Evolutionary conservation across 1,140 invertebrate genomes (phyloP).

Genomic region (Dreissena polymorpha): DNA sequence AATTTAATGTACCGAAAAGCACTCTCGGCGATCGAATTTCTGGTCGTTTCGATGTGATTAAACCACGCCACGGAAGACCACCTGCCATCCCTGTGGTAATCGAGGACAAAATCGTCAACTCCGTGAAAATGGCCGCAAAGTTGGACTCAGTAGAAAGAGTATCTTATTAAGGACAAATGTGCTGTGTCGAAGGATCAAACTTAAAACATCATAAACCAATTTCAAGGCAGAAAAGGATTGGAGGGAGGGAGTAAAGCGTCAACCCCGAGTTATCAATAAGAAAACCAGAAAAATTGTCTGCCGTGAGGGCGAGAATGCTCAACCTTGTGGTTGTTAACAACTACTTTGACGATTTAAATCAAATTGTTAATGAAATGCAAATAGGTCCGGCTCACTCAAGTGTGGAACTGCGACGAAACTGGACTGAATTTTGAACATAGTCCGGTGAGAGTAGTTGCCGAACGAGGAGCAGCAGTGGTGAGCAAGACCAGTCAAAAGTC

Average conservation of each 20-base stretch:
- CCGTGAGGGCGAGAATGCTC: constrained; percentile 14
- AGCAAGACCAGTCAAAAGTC: constrained; percentile 20
- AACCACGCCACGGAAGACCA: not conserved
- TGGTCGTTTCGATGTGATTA: not conserved
- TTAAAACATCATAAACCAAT: not conserved
- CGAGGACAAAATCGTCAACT: constrained; percentile 16
- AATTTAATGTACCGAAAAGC: constrained; percentile 17
- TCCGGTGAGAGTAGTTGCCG: constrained; percentile 42
- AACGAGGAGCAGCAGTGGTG: constrained; percentile 32
- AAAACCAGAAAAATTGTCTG: constrained; percentile 16
- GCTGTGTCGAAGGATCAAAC: constrained; percentile 1
- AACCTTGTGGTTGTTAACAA: not conserved
- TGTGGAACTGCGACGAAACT: constrained; percentile 54
- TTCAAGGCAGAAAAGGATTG: constrained; percentile 16
- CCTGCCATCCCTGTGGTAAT: not conserved
- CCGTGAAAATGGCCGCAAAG: constrained; percentile 18
- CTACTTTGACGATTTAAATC: constrained; percentile 21
- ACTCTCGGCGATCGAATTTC: constrained; percentile 27
- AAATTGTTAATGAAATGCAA: not conserved
- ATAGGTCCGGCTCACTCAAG: too few species aligned
- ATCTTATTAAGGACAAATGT: constrained; percentile 13
- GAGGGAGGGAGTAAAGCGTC: constrained; percentile 19
- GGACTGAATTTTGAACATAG: constrained; percentile 24
- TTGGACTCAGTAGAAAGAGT: not conserved
- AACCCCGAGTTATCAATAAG: constrained; percentile 20